Conservation (phyloP, 2,113 vertebrate species). For the Motacilla alba region DNA sequence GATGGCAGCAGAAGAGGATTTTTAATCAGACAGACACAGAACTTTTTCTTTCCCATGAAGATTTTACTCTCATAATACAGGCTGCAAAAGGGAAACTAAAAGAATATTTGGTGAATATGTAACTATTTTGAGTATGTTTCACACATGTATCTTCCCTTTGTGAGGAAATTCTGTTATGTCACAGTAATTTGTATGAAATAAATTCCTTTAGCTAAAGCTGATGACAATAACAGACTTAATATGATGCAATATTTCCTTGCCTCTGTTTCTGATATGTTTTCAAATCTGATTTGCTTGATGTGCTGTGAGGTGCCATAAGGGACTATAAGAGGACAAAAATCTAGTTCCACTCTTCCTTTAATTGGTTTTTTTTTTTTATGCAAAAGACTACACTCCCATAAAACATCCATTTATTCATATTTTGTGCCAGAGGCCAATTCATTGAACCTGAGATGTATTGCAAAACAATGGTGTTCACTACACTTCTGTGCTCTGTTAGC, state of each 20-base stretch:
- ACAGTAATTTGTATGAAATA: background rate
- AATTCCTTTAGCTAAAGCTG: background rate
- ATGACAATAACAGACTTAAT: background rate
- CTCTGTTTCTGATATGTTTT: background rate
- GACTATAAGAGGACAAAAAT: background rate
- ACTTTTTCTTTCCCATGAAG: background rate
- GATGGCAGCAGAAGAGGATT: background rate
- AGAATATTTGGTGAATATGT: background rate
- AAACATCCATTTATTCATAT: background rate
- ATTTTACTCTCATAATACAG: background rate
- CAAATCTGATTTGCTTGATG: background rate
- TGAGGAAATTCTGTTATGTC: background rate
- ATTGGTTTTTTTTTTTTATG: constrained; percentile 6
- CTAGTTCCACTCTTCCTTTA: background rate
- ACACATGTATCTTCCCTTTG: background rate
- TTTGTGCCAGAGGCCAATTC: background rate
- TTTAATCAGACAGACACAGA: background rate
- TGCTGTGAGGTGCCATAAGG: background rate
- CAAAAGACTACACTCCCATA: background rate
- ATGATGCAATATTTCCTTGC: background rate
- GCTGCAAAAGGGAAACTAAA: background rate
- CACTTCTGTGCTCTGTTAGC: background rate
- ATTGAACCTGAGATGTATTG: background rate
- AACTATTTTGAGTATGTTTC: background rate
- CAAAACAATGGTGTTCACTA: background rate